phyloP scores from a whole-genome alignment of 2,113 vertebrate genomes.

The Triplophysa tibetana region DNA sequence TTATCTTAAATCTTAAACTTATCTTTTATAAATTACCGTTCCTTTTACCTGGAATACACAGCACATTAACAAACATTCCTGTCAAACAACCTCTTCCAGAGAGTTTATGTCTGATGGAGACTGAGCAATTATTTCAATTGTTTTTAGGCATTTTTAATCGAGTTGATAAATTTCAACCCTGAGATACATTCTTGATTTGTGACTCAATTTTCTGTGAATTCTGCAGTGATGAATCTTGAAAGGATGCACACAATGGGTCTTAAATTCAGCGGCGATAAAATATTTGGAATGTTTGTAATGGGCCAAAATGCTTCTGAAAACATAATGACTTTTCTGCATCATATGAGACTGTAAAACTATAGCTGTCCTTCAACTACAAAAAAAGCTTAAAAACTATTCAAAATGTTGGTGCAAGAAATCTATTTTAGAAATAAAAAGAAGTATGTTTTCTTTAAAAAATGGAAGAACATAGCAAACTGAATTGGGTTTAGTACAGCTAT shows the following conservation, averaged over 20 bases:
- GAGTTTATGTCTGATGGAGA: background rate
- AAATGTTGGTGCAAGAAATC: slow-evolving; percentile 2
- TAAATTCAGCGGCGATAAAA: background rate
- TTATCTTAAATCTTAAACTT: too few relatives aligned
- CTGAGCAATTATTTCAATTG: background rate
- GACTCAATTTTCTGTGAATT: background rate
- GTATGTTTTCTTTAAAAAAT: background rate
- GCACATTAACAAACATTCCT: background rate
- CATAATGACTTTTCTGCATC: background rate
- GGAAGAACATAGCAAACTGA: background rate
- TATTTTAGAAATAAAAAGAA: background rate
- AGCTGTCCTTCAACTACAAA: background rate
- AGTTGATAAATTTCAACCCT: slow-evolving; percentile 7
- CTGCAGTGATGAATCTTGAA: background rate
- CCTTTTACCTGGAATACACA: background rate
- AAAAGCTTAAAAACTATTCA: background rate
- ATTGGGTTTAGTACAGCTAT: slow-evolving; percentile 13
- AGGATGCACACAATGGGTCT: background rate
- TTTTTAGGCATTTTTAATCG: slow-evolving; percentile 1
- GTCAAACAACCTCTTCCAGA: slow-evolving; percentile 1
- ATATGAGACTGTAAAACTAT: background rate
- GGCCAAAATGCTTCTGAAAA: background rate
- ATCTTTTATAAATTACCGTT: background rate
- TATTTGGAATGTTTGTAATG: background rate
- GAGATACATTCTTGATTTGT: background rate